These are phyloP conservation scores for Microchirus variegatus DNA, from an alignment of 2,797 vertebrate genomes.

Conservation along the genomic window DNA sequence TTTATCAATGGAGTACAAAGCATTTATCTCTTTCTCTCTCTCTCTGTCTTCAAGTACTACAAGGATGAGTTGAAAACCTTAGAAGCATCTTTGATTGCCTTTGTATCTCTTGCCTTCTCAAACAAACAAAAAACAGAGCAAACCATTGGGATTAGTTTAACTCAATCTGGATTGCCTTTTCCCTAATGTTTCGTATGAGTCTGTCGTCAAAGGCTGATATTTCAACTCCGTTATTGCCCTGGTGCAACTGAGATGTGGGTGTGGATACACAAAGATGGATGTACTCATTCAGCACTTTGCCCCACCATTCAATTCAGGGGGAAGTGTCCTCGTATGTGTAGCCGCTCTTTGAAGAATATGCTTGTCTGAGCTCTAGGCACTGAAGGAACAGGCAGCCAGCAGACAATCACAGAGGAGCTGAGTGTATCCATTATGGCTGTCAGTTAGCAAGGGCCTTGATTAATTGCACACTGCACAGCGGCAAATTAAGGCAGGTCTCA, in stretches of 20 bases:
- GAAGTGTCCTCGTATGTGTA: constrained; percentile 61
- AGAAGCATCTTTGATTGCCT: constrained; percentile 48
- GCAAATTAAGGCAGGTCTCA: constrained; percentile 77
- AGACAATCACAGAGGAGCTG: constrained; percentile 72
- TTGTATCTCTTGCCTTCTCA: constrained; percentile 27
- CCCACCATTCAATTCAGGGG: constrained; percentile 52
- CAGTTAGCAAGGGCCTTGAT: constrained; percentile 74
- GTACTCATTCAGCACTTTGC: constrained; percentile 52
- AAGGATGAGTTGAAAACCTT: constrained; percentile 51
- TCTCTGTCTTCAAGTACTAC: constrained; percentile 41
- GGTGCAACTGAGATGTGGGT: constrained; percentile 46
- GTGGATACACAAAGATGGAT: constrained; percentile 55
- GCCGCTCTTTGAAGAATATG: constrained; percentile 66
- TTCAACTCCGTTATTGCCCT: constrained; percentile 46
- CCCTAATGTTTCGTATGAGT: neutral
- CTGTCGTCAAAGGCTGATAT: constrained; percentile 49
- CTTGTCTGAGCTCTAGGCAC: constrained; percentile 59
- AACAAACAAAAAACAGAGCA: constrained; percentile 20
- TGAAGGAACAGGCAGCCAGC: constrained; percentile 63
- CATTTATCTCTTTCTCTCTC: constrained; percentile 35
- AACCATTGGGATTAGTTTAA: constrained; percentile 19
- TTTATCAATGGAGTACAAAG: constrained; percentile 47
- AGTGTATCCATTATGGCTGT: constrained; percentile 78
- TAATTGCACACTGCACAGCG: constrained; percentile 72
- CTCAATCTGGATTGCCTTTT: neutral